Evolutionary conservation across 2,113 vertebrate genomes (phyloP).

Genomic region (Strigops habroptila): DNA sequence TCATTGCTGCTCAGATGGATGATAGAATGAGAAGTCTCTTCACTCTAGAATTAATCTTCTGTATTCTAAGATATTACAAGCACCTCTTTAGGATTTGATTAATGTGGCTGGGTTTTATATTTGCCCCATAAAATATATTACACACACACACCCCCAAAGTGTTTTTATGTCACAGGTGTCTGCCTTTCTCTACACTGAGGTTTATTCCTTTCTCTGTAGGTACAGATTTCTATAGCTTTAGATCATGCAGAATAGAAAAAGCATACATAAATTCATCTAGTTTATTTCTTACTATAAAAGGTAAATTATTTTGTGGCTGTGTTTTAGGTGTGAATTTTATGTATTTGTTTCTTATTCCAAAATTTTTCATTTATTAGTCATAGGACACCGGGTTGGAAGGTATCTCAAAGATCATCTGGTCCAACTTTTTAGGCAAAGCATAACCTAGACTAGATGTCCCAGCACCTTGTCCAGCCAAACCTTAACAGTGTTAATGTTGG

Average conservation of each 20-base stretch:
- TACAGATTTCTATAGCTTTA: not conserved
- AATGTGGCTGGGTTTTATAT: not conserved
- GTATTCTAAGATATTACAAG: not conserved
- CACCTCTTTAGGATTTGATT: not conserved
- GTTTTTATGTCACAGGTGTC: not conserved
- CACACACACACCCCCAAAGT: accelerated
- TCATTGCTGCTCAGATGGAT: not conserved
- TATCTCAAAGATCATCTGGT: not conserved
- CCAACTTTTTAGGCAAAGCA: not conserved
- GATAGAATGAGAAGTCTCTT: not conserved
- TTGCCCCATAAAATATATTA: not conserved
- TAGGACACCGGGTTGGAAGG: not conserved
- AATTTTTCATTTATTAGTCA: not conserved
- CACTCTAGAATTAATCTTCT: not conserved
- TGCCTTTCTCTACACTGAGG: not conserved
- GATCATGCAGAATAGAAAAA: not conserved
- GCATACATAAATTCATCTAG: not conserved
- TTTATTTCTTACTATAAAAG: not conserved
- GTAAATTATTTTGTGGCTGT: not conserved
- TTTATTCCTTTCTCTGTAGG: not conserved
- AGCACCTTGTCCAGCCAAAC: not conserved
- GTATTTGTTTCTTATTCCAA: not conserved
- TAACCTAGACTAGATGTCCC: not conserved
- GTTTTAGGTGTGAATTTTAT: not conserved
- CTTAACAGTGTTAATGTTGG: not conserved